Conservation (phyloP, 2,888 invertebrate genomes). For the Cosmorhoe ocellata region DNA sequence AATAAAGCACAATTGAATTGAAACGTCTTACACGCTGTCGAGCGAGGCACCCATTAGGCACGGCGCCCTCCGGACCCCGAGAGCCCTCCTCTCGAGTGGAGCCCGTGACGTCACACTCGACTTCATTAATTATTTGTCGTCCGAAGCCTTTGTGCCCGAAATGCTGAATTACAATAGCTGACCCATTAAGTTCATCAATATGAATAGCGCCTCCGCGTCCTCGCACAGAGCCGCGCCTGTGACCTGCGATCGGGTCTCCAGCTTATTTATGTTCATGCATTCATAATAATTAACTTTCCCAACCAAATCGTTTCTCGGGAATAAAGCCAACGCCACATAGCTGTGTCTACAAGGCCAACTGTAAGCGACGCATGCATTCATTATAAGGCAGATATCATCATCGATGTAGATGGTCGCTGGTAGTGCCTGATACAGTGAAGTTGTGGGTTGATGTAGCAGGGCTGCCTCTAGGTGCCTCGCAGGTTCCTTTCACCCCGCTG, state of each 20-base stretch:
- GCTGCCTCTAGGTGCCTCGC: too few relatives aligned
- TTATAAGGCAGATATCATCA: too few relatives aligned
- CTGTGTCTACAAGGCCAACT: neutral
- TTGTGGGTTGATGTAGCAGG: too few relatives aligned
- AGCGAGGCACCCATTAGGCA: too few relatives aligned
- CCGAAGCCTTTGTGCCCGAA: conserved; percentile 38
- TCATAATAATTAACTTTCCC: conserved; percentile 8
- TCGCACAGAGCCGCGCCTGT: conserved; percentile 17
- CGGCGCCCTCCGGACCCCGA: conserved; percentile 6
- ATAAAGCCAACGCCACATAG: neutral
- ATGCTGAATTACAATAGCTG: conserved; percentile 41
- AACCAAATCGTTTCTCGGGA: conserved; percentile 2
- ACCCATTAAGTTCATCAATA: conserved; percentile 36
- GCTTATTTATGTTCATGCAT: conserved; percentile 10
- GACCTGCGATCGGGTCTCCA: conserved; percentile 13
- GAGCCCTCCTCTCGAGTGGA: conserved; percentile 10
- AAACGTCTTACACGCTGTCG: too few relatives aligned
- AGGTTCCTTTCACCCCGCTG: too few relatives aligned
- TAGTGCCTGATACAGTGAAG: too few relatives aligned
- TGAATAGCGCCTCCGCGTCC: conserved; percentile 31
- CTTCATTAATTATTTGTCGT: conserved; percentile 36
- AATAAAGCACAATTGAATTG: too few relatives aligned
- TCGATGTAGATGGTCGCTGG: too few relatives aligned
- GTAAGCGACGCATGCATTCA: too few relatives aligned
- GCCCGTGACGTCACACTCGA: conserved; percentile 30